Evolutionary conservation across 1,140 invertebrate species (phyloP).

Genomic region (Camponotus vicinus): DNA sequence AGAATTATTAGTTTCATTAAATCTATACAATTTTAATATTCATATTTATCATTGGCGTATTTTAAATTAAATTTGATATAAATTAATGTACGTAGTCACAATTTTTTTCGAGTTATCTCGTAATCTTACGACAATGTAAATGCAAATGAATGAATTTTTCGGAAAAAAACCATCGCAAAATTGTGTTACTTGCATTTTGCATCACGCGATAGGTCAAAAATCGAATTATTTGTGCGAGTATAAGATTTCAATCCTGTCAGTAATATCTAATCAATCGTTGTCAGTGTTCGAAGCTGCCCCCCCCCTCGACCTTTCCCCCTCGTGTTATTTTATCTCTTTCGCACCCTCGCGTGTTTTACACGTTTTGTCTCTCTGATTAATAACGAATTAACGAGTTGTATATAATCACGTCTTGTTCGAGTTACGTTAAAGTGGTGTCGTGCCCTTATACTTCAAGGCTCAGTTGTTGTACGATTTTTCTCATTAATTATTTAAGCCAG

Average conservation of each 20-base stretch:
- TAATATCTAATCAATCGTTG: conserved; percentile 59
- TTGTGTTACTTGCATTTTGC: neutral
- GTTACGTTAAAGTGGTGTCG: conserved; percentile 29
- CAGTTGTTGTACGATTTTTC: conserved; percentile 37
- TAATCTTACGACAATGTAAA: too few relatives aligned
- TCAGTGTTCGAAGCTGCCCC: conserved; percentile 60
- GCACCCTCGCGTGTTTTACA: conserved; percentile 40
- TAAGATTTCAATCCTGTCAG: conserved; percentile 64
- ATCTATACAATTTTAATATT: neutral
- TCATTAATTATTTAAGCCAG: conserved; percentile 62
- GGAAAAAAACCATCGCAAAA: neutral
- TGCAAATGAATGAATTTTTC: neutral
- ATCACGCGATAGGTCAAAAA: too few relatives aligned
- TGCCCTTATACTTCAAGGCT: conserved; percentile 53
- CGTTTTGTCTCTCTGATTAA: conserved; percentile 70
- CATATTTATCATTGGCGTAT: neutral
- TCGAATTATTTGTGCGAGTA: neutral
- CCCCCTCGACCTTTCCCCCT: neutral
- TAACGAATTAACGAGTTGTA: conserved; percentile 71
- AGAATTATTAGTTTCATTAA: too few relatives aligned
- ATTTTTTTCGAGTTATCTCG: neutral
- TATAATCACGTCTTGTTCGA: conserved; percentile 64
- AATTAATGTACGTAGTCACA: neutral
- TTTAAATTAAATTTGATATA: neutral
- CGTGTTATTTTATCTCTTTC: conserved; percentile 50